phyloP scores from a whole-genome alignment of 2,113 vertebrate species.

The Muntiacus muntjak region DNA sequence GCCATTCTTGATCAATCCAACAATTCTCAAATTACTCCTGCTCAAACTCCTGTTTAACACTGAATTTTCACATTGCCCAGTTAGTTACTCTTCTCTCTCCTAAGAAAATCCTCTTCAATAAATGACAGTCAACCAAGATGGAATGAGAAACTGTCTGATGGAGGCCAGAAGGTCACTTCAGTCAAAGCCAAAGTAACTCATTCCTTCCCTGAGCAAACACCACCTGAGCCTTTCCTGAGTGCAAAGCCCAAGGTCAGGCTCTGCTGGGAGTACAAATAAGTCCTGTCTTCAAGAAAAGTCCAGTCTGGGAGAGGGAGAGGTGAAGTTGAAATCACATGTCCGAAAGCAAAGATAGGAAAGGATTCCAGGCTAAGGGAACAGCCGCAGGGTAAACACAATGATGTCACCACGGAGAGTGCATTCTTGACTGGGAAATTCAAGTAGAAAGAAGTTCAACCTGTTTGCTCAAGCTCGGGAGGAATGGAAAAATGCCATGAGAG shows the following conservation, averaged over 20 bases:
- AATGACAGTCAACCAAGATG: neutral
- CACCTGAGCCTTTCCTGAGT: neutral
- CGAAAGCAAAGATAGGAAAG: neutral
- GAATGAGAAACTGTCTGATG: neutral
- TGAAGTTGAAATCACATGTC: neutral
- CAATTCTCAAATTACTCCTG: neutral
- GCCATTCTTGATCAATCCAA: neutral
- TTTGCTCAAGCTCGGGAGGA: neutral
- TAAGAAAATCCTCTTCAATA: slow-evolving; percentile 22
- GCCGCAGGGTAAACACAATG: neutral
- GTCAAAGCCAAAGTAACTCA: neutral
- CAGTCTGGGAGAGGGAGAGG: neutral
- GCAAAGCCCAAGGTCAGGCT: neutral
- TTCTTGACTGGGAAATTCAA: neutral
- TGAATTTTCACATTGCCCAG: neutral
- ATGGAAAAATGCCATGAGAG: neutral
- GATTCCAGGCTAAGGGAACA: neutral
- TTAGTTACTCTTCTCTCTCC: neutral
- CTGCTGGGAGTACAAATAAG: neutral
- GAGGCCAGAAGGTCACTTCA: neutral
- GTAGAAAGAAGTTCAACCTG: neutral
- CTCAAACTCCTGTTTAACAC: neutral
- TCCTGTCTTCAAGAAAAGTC: neutral
- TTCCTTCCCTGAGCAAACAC: neutral
- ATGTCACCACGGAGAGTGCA: neutral